A percentile compares a stretch with the other conserved stretches of the same genome.
Evolutionary conservation across 2,888 invertebrate genomes (phyloP).

Genomic region (Protonemura montana): DNA sequence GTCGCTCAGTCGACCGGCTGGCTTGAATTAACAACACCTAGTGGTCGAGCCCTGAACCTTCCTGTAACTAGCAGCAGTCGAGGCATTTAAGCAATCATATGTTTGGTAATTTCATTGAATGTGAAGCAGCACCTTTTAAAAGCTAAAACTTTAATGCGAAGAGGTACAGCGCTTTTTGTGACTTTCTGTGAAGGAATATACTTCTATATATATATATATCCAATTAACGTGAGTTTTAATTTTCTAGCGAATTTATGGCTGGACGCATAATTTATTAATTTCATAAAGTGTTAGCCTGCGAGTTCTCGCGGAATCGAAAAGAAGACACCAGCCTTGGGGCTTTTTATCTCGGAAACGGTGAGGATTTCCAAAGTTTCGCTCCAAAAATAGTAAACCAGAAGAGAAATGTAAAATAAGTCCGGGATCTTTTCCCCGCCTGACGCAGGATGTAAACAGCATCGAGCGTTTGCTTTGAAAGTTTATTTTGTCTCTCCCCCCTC

Average conservation of each 20-base stretch:
- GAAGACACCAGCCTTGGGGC: background rate
- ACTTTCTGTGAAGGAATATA: background rate
- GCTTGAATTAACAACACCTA: background rate
- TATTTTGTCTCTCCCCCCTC: background rate
- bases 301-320: background rate
- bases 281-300: background rate
- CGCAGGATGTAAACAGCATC: background rate
- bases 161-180: no score
- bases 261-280: background rate
- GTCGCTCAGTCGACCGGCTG: background rate
- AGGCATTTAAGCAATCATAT: background rate
- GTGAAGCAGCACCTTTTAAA: background rate
- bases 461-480: background rate
- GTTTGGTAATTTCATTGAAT: background rate
- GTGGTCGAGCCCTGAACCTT: background rate
- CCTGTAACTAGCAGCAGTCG: no score
- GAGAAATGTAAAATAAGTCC: background rate
- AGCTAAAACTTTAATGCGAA: no score
- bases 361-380: background rate
- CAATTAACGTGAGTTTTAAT: background rate
- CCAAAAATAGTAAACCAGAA: background rate
- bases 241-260: background rate
- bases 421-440: background rate
- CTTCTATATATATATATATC: background rate
- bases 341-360: background rate